Conservation (phyloP, 2,113 vertebrate species). For the Rattus rattus region DNA sequence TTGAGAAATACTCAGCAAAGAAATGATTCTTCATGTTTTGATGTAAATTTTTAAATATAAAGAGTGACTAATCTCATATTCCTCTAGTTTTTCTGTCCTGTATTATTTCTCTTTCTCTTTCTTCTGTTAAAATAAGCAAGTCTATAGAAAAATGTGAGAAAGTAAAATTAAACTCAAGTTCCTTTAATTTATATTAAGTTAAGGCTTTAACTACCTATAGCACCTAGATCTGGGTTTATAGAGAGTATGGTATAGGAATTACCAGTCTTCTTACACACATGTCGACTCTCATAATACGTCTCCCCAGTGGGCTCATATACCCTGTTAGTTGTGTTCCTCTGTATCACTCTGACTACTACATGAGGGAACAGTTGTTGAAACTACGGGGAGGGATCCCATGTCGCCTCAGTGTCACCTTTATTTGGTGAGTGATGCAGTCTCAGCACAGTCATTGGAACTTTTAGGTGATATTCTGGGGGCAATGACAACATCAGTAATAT, state of each 20-base stretch:
- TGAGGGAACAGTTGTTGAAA: neutral
- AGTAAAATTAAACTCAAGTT: conserved; percentile 17
- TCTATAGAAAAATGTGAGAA: conserved; percentile 51
- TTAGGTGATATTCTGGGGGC: neutral
- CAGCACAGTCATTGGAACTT: neutral
- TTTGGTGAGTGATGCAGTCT: neutral
- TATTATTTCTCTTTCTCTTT: neutral
- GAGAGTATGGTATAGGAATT: neutral
- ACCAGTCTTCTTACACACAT: neutral
- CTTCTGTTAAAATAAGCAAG: conserved; percentile 38
- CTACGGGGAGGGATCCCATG: neutral
- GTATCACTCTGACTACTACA: neutral
- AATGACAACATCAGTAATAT: conserved; percentile 12
- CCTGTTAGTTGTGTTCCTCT: neutral
- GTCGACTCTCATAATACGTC: neutral
- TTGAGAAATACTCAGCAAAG: conserved; percentile 47
- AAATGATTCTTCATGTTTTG: conserved; percentile 52
- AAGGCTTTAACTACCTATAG: neutral
- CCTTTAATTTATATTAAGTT: conserved; percentile 47
- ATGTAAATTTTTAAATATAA: conserved; percentile 17
- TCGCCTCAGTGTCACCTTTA: neutral
- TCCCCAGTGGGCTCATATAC: neutral
- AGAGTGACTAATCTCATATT: neutral
- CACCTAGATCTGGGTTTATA: neutral
- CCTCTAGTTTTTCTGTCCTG: neutral